Base-by-base conservation (phyloP, 2,888 invertebrate genomes). In the Sceliomorpha sp. region DNA sequence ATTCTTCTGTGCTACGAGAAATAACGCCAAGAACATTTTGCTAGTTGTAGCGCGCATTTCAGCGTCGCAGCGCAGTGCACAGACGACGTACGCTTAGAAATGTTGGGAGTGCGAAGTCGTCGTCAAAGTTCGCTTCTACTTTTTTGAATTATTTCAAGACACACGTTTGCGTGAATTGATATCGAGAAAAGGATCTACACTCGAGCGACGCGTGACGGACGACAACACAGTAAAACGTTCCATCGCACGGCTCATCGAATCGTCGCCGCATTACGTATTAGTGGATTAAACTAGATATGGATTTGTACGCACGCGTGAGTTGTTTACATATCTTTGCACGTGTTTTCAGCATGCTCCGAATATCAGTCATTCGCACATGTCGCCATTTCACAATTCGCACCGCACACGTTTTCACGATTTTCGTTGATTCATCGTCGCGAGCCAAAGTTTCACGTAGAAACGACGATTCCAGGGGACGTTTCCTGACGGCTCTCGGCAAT, bases 301-400 rank as follows among this genome's bases (percentile, higher is more conserved):
- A 42, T 26, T 42, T 42, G 26, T 42, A 12, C 7, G 7, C 42
- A 13, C 27, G 42, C 26, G 42, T 42, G 26, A 42, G 42, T 42
- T 8, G 20, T 42, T 39, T 20, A n/a, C 17, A 4, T 17, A 39
- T 20, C 9, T 39, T 39, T 7, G 8, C n/a, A n/a, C n/a, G n/a
- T n/a, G n/a, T n/a, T n/a, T n/a, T n/a, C n/a, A n/a, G n/a, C n/a
- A n/a, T n/a, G n/a, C n/a, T n/a, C n/a, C n/a, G n/a, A n/a, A n/a
- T n/a, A n/a, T n/a, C n/a, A 5, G 20, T 39, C 20, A 7, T 9
- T 20, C 20, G n/a, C n/a, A n/a, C n/a, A n/a, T n/a, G n/a, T n/a
- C n/a, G n/a, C n/a, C n/a, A n/a, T n/a, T n/a, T n/a, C n/a, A n/a
- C n/a, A n/a, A n/a, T n/a, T n/a, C n/a, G n/a, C n/a, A n/a, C n/a